Conservation (phyloP, 2,797 vertebrate genomes). For the Zalophus californianus region DNA sequence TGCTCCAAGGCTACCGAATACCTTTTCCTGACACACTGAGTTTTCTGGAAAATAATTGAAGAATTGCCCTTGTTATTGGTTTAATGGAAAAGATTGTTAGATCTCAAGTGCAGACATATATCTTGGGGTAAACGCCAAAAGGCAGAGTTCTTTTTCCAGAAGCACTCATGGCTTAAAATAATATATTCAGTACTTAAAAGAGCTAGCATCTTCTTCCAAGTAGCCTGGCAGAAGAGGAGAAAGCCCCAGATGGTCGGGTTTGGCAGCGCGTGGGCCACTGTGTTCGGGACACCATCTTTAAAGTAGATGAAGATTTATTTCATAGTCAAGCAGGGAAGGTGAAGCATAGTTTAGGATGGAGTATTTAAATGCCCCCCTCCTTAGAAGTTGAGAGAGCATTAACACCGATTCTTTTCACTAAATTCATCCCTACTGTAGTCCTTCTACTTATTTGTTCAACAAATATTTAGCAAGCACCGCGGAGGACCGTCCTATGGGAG, state of each 20-base stretch:
- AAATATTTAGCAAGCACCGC: not conserved
- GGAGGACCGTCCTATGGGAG: not conserved
- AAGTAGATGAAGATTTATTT: slow-evolving; percentile 48
- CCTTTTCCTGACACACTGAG: not conserved
- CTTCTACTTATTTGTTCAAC: not conserved
- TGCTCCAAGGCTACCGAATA: not conserved
- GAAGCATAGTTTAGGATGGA: not conserved
- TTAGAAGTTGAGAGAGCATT: not conserved
- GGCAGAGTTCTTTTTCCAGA: not conserved
- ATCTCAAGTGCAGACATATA: not conserved
- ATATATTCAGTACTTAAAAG: not conserved
- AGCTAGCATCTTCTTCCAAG: not conserved
- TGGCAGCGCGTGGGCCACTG: not conserved
- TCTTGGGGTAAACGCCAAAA: not conserved
- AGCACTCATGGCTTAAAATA: not conserved
- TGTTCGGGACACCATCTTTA: not conserved
- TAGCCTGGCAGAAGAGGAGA: not conserved
- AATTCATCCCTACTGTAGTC: not conserved
- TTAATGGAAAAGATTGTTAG: not conserved
- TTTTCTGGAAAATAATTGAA: slow-evolving; percentile 36
- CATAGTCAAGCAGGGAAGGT: not conserved
- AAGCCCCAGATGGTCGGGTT: not conserved
- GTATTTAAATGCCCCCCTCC: not conserved
- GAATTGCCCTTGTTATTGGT: not conserved
- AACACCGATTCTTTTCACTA: not conserved